Percentiles rank a stretch among this genome's conserved stretches.
phyloP scores from a whole-genome alignment of 2,797 vertebrate species.

The Acipenser oxyrinchus region DNA sequence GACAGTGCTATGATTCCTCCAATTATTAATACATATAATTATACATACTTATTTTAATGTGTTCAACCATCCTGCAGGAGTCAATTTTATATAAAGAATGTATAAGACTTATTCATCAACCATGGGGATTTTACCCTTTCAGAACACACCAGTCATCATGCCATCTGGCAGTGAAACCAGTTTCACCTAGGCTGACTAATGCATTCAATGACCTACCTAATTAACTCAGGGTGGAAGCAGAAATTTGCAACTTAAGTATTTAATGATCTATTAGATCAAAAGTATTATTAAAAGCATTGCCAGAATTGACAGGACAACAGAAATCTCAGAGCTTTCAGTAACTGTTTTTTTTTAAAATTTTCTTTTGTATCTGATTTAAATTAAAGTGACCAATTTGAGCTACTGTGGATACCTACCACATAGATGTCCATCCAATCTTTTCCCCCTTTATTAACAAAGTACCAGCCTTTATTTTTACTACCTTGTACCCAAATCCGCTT shows the following conservation, averaged over 20 bases:
- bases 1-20: slow-evolving; percentile 14
- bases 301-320: slow-evolving; percentile 4
- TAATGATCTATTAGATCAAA: slow-evolving; percentile 32
- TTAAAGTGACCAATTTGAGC: background rate
- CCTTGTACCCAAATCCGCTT: too few relatives aligned
- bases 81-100: background rate
- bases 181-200: slow-evolving; percentile 22
- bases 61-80: slow-evolving; percentile 9
- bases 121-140: slow-evolving; percentile 16
- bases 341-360: background rate
- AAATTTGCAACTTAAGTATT: slow-evolving; percentile 1
- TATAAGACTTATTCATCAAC: slow-evolving; percentile 34
- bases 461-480: too few relatives aligned
- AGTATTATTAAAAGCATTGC: slow-evolving; percentile 3
- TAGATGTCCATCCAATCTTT: background rate
- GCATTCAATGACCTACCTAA: slow-evolving; percentile 27
- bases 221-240: slow-evolving; percentile 12
- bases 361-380: background rate
- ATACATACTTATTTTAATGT: slow-evolving; percentile 17
- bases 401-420: background rate
- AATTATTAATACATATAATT: slow-evolving; percentile 18
- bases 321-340: slow-evolving; percentile 12
- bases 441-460: too few relatives aligned
- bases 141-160: slow-evolving; percentile 18
- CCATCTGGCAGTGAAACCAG: slow-evolving; percentile 19